Base-by-base conservation (phyloP, 2,888 invertebrate genomes). In the Lithophane leautieri region DNA sequence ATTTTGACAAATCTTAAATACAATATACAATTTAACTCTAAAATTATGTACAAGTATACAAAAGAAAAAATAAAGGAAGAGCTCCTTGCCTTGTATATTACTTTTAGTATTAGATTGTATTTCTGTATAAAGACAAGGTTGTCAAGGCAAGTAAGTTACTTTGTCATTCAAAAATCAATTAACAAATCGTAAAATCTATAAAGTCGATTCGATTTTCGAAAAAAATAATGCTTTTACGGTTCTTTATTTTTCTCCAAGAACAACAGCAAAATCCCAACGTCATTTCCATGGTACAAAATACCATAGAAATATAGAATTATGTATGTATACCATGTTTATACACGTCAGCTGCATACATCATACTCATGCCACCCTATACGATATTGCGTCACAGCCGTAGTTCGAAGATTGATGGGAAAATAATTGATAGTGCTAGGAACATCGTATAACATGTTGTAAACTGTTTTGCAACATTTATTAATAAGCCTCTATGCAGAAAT, bases 351-450 rank as follows among this genome's bases (percentile, higher is more conserved):
- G 62, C 42, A 75, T 58, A 66, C 75, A 72, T 70, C 66, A 82
- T 42, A 65, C 54, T 50, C 4, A 12, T 52, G 78, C 61, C 69
- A 66, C 22, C n/a, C 47, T 54, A 42, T 25, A 34, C 40, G 25
- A 25, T 42, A 61, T 74, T n/a, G 22, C 70, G 74, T 78, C 74
- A 81, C 22, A 6, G 22, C 12, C 0, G 61, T n/a, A 61, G 54
- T 60, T 58, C 19, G 60, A 71, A 73, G 83, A 81, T 70, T 68
- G 47, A 81, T 84, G 73, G 58, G 42, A 70, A 78, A 84, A n/a
- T 60, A 65, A 83, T 84, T 61, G 50, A 69, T 72, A 68, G 56
- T 63, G 44, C 3, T 63, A 14, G 14, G 7, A 62, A 70, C 56
- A 61, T 50, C 22, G 34, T 12, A 14, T 28, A 14, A 28, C 12